Evolutionary conservation across 1,140 invertebrate species (phyloP).

Genomic region (Drosophila virilis): DNA sequence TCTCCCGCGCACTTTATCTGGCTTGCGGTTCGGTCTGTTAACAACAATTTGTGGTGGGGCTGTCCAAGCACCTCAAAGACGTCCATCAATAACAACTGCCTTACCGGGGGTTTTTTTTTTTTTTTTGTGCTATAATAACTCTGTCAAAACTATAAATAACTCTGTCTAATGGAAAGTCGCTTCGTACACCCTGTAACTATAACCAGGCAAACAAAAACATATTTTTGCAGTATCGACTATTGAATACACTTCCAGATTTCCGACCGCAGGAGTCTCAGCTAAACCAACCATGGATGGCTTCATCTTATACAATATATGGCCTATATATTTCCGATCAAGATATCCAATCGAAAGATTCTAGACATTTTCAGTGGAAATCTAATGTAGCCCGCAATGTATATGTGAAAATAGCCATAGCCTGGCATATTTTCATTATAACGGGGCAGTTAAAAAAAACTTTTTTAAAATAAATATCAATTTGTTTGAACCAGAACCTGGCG

Average conservation of each 20-base stretch:
- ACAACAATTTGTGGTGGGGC: slow-evolving; percentile 11
- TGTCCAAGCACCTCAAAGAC: not conserved
- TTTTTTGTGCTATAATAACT: not conserved
- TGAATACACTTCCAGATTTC: not conserved
- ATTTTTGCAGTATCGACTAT: not conserved
- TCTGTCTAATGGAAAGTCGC: not conserved
- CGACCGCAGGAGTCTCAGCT: no score
- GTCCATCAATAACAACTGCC: not conserved
- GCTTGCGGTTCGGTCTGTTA: slow-evolving; percentile 11
- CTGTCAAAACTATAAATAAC: not conserved
- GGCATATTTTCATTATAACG: no score
- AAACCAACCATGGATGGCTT: no score
- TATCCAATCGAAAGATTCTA: no score
- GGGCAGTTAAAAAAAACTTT: no score
- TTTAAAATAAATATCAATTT: no score
- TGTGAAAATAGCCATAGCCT: no score
- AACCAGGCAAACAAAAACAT: not conserved
- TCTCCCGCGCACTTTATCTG: not conserved
- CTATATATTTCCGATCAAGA: no score
- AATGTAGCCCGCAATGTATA: no score
- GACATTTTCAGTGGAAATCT: no score
- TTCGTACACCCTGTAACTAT: not conserved
- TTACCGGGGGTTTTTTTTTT: not conserved
- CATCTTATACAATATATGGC: no score
- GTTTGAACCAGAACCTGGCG: no score